These are phyloP conservation scores for Danio tinwini DNA, from an alignment of 2,797 vertebrate genomes.

Conservation along the genomic window DNA sequence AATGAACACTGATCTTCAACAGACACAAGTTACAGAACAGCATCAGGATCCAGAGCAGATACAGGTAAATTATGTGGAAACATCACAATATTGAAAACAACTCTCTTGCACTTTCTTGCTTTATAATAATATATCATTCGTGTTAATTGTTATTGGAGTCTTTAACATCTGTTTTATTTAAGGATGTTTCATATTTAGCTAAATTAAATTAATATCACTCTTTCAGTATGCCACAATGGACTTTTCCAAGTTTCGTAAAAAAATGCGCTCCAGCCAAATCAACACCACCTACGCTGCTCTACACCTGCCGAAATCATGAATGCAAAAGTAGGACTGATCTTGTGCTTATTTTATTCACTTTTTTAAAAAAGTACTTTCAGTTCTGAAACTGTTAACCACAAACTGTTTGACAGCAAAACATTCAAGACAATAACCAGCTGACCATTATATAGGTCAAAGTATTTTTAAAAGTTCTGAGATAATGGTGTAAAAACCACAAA, in stretches of 20 bases:
- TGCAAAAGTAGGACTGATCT: background rate
- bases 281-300: slow-evolving; percentile 14
- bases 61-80: background rate
- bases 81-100: background rate
- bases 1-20: background rate
- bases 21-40: background rate
- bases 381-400: background rate
- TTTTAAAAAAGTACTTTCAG: background rate
- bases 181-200: background rate
- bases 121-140: background rate
- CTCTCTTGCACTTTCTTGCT: background rate
- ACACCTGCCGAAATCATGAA: background rate
- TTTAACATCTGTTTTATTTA: background rate
- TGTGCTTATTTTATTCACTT: background rate
- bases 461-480: too few relatives aligned
- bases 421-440: too few relatives aligned
- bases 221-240: slow-evolving; percentile 6
- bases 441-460: too few relatives aligned
- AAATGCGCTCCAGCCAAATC: background rate
- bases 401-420: background rate
- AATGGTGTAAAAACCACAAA: too few relatives aligned
- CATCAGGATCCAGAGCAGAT: background rate
- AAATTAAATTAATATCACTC: background rate
- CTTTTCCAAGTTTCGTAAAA: slow-evolving; percentile 14
- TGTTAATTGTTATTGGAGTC: too few relatives aligned